These are phyloP conservation scores for Columbina picui DNA, from an alignment of 2,113 vertebrate species.

Conservation along the genomic window DNA sequence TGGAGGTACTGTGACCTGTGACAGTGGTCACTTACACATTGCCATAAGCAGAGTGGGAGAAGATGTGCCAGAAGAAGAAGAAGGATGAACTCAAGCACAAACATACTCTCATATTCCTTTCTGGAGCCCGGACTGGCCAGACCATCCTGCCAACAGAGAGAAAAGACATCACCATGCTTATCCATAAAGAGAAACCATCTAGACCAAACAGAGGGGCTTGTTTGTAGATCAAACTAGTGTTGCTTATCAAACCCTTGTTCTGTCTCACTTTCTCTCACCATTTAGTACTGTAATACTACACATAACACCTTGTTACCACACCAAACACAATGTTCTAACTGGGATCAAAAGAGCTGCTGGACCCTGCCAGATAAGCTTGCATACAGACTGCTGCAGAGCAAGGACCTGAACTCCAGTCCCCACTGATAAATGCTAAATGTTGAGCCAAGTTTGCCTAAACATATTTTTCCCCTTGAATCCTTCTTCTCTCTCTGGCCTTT, in stretches of 20 bases:
- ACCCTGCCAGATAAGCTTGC: not conserved
- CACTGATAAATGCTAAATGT: not conserved
- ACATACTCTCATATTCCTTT: not conserved
- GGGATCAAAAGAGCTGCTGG: not conserved
- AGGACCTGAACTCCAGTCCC: not conserved
- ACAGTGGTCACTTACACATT: accelerated
- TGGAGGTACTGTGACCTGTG: accelerated
- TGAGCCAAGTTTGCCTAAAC: not conserved
- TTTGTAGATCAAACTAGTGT: not conserved
- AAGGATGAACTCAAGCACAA: not conserved
- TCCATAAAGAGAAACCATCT: not conserved
- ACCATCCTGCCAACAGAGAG: not conserved
- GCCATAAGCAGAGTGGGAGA: accelerated
- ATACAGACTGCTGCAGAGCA: not conserved
- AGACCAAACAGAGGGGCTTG: not conserved
- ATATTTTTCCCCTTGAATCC: not conserved
- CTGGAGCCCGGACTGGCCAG: not conserved
- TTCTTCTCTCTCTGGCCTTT: not conserved
- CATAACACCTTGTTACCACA: not conserved
- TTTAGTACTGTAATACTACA: not conserved
- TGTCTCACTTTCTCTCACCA: not conserved
- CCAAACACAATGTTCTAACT: not conserved
- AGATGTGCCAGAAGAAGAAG: not conserved
- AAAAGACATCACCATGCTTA: not conserved
- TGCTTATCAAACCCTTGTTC: not conserved